Evolutionary conservation across 2,888 invertebrate species (phyloP), one percentile per base, ranked within the genome.

Genomic region (Philopedon plagiatum): DNA sequence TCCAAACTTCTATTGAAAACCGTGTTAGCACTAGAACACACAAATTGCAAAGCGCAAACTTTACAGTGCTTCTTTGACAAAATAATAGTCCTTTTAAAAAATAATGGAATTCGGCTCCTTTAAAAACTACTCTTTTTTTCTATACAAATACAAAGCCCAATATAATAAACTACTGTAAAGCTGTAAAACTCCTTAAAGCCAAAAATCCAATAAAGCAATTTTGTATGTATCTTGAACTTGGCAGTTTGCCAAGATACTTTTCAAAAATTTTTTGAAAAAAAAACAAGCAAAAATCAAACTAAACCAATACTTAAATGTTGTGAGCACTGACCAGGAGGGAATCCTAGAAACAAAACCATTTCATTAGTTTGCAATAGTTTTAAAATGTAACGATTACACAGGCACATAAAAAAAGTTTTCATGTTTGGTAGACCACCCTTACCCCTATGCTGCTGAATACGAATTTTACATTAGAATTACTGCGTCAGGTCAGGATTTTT

Each of bases 261-360:
- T 15, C 13, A 51, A 49, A 54, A 49, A n/a, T n/a, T n/a, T 68
- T 13, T 21, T 32, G 29, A 37, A 54, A 37, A 56, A 63, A 70
- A 15, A 41, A 13, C 39, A 64, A n/a, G 1, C 32, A 37, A 49
- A 19, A 23, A 64, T 1, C 51, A 64, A 64, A 64, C 56, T 41
- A 54, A 63, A 51, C 41, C 41, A 37, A 56, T 64, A 64, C 64
- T 64, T 64, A 64, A 64, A 23, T 56, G 41, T 49, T 39, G 21
- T 39, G 29, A 21, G 13, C 41, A 70, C 73, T 61, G 61, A 73
- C 73, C 73, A 70, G 62, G 39, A 73, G 29, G 65, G 51, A 41
- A 29, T 44, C 70, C 73, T 73, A 66, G n/a, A 71, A 72, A 57
- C 49, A 70, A 51, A 71, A 44, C 21, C 32, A 67, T 13, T 15